Evolutionary conservation across 2,888 invertebrate genomes (phyloP), one percentile per base, ranked within the genome.

Genomic region (Beris chalybata): DNA sequence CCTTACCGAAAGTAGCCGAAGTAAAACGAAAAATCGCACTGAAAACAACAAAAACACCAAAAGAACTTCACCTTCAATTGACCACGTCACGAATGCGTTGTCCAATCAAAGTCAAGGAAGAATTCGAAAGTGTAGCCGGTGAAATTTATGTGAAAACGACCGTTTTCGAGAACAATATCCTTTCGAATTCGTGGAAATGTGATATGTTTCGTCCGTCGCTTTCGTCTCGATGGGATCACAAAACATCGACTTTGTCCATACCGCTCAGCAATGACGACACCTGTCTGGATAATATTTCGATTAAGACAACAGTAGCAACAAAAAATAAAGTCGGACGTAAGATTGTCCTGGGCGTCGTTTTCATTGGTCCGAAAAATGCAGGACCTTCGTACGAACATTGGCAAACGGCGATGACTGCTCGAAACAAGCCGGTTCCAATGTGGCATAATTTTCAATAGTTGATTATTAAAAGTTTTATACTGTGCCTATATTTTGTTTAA

Each of bases 131-230:
- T 47, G 76, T 76, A 7, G 79, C 78, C n/a, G 75, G 76, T 44
- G 88, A 87, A 64, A 83, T 92, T 73, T 92, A 92, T 76, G 84
- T 92, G 70, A 92, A 92, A 80, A 89, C 91, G 67, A 87, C 88
- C 0, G 86, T 90, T 68, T 85, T 88, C 70, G 90, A 91, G 75
- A 86, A 86, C 68, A 87, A 86, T 71, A 85, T 82, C 59, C 80
- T 83, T 45, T 81, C 82, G 32, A 82, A 82, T 66, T 82, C 83
- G 70, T 89, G 91, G 90, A 91, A 90, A 76, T 90, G 91, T 72
- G 86, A 88, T 73, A 83, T 85, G 70, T 92, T 92, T 78, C 82
- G 83, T 13, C 91, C 91, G 5, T 88, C 90, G 4, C 87, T 91
- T 67, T 89, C 91, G n/a, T 86, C 88, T 73, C 88, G 89, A 79